phyloP scores from a whole-genome alignment of 2,797 vertebrate genomes.

The Mastacembelus armatus region DNA sequence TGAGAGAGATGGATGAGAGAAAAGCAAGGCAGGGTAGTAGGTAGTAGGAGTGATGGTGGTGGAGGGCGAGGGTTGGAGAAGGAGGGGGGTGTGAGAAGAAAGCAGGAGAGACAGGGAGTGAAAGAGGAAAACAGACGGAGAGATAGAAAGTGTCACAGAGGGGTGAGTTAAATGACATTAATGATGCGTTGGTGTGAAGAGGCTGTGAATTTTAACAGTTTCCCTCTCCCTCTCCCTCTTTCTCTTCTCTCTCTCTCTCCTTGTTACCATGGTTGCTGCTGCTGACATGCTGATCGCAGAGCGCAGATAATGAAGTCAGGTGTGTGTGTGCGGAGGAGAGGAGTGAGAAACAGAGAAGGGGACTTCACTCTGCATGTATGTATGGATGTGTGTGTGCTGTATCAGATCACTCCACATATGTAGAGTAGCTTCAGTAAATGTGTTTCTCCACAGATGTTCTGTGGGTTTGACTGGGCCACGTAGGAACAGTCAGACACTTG shows the following conservation, averaged over 20 bases:
- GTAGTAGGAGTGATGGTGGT: not conserved
- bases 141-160: conserved; percentile 58
- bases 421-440: not conserved
- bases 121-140: conserved; percentile 53
- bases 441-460: not conserved
- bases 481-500: too few species aligned
- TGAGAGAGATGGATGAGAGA: conserved; percentile 35
- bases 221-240: too few species aligned
- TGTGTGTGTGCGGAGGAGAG: conserved; percentile 31
- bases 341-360: conserved; percentile 6
- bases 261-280: conserved; percentile 75
- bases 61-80: not conserved
- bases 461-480: too few species aligned
- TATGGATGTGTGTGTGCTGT: conserved; percentile 4
- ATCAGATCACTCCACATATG: not conserved
- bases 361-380: conserved; percentile 11
- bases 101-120: not conserved
- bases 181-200: conserved; percentile 77
- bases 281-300: conserved; percentile 65
- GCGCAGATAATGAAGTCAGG: conserved; percentile 67
- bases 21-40: not conserved
- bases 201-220: conserved; percentile 63
- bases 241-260: conserved; percentile 50
- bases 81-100: not conserved
- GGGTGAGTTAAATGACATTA: conserved; percentile 74